Percentiles rank a stretch among this genome's conserved stretches.
Evolutionary conservation across 2,888 invertebrate genomes (phyloP).

Genomic region (Tiliacea aurago): DNA sequence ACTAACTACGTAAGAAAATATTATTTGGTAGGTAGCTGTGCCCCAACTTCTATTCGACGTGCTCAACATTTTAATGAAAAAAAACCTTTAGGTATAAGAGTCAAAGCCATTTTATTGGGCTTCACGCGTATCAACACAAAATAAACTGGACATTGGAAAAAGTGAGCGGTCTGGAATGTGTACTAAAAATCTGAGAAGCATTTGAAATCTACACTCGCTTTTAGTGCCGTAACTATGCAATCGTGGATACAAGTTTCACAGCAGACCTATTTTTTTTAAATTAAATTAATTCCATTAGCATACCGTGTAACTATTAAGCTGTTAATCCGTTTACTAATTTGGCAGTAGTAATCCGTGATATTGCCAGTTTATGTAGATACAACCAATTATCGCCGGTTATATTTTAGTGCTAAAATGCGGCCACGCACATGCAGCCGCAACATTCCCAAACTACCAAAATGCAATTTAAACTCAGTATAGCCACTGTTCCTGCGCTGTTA

Average conservation of each 20-base stretch:
- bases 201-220: conserved; percentile 41
- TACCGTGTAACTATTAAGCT: conserved; percentile 31
- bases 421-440: conserved; percentile 76
- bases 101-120: conserved; percentile 66
- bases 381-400: conserved; percentile 75
- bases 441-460: conserved; percentile 81
- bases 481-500: conserved; percentile 78
- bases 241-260: conserved; percentile 8
- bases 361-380: conserved; percentile 61
- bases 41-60: conserved; percentile 67
- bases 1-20: conserved; percentile 74
- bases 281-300: conserved; percentile 26
- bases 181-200: conserved; percentile 48
- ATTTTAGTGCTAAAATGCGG: conserved; percentile 78
- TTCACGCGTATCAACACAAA: conserved; percentile 59
- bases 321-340: conserved; percentile 62
- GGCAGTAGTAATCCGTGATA: conserved; percentile 65
- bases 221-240: conserved; percentile 24
- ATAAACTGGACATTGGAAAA: conserved; percentile 51
- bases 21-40: conserved; percentile 68
- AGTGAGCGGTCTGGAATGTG: conserved; percentile 49
- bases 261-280: conserved; percentile 9
- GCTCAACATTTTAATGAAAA: conserved; percentile 58
- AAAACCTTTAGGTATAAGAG: conserved; percentile 58
- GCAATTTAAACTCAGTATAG: conserved; percentile 84